Evolutionary conservation across 1,140 invertebrate species (phyloP), one percentile per base, ranked within the genome.

Genomic region (Drosophila bifasciata): DNA sequence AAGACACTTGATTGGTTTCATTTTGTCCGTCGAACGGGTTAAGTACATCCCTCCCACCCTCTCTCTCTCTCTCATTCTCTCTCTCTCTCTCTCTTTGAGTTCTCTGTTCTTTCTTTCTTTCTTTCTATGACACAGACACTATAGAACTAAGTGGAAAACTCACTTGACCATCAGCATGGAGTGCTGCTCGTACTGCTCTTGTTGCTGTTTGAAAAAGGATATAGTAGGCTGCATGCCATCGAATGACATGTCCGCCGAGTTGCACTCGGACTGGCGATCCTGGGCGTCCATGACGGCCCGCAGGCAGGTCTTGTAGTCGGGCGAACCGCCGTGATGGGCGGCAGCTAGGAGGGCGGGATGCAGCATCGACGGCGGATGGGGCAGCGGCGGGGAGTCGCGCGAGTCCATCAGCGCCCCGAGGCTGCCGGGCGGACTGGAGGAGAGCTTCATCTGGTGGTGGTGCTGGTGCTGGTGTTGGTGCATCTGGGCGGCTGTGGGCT

Each of bases 141-240:
- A 11, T 13, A 36, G 69, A 69, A 77, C 61, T 68, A 52, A 39
- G 55, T 55, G 53, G 60, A 73, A 36, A 88, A 91, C 90, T 91
- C 73, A 91, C 90, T 91, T 91, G 80, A 76, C 81, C 79, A 91
- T 81, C 64, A 64, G 80, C 52, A 53, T 48, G 40, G 70, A 44
- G 51, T 69, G 79, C 13, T 70, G 72, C 41, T 81, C 61, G 61
- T 88, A 69, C 45, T 84, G 76, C 28, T 73, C 45, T 63, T 72
- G 73, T 75, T 91, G 81, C 78, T 90, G 89, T 78, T 94, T 93
- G 93, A 93, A 95, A 96, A 97, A 97, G 96, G 96, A 97, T 97
- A 97, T 97, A 95, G 96, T 96, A 96, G 96, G 96, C 93, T 96
- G 95, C 94, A 97, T 95, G 92, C 96, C 96, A 92, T 97, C 96